Percentiles rank a stretch among this genome's conserved stretches.
phyloP scores from a whole-genome alignment of 1,140 invertebrate genomes.

The Oscheius sp. region DNA sequence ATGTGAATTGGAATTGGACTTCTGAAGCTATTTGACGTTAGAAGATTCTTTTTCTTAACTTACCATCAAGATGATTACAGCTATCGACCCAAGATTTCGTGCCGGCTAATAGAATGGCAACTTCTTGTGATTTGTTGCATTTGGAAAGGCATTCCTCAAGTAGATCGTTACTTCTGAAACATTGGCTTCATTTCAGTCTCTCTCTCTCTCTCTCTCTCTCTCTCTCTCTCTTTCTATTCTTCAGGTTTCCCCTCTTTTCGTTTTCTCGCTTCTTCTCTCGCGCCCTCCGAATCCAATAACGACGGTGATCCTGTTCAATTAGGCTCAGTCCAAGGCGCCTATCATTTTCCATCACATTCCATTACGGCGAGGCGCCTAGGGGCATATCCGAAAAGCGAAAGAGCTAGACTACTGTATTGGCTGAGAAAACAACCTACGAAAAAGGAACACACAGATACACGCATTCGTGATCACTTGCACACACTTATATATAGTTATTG shows the following conservation, averaged over 20 bases:
- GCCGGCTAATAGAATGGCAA: constrained; percentile 17
- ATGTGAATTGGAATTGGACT: constrained; percentile 17
- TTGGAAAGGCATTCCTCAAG: constrained; percentile 12
- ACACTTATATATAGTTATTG: too few relatives aligned
- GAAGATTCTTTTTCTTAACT: background rate
- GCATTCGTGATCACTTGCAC: too few relatives aligned
- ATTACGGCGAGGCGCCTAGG: background rate
- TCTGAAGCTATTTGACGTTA: background rate
- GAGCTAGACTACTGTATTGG: background rate
- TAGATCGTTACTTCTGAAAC: constrained; percentile 26
- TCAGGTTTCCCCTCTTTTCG: background rate
- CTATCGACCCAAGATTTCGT: constrained; percentile 15
- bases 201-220: background rate
- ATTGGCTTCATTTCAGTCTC: background rate
- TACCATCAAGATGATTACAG: constrained; percentile 24
- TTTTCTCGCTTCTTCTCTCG: background rate
- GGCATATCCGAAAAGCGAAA: background rate
- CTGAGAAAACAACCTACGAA: background rate
- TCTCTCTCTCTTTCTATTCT: too few relatives aligned
- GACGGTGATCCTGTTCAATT: constrained; percentile 6
- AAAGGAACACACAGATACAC: background rate
- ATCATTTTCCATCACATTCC: constrained; percentile 10
- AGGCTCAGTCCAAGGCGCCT: background rate
- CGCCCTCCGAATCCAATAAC: background rate
- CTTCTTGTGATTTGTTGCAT: constrained; percentile 30